Conservation (phyloP, 2,888 invertebrate species). For the Drosophila kokeensis region DNA sequence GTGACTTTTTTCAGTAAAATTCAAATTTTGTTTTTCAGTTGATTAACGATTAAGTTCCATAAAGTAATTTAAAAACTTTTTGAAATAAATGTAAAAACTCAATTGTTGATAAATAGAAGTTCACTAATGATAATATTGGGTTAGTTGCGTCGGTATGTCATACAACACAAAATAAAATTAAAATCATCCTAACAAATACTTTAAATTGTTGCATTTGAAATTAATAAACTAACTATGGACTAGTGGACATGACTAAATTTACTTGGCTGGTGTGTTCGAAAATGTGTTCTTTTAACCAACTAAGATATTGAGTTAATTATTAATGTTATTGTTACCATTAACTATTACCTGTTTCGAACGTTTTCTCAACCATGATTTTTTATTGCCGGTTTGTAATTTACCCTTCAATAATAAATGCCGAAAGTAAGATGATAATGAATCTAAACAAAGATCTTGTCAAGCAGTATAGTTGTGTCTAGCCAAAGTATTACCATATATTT, state of each 20-base stretch:
- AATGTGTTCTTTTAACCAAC: background rate
- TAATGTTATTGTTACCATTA: background rate
- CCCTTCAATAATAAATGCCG: background rate
- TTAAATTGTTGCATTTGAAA: background rate
- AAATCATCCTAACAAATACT: background rate
- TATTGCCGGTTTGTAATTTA: background rate
- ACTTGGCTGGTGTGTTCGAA: background rate
- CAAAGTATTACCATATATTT: background rate
- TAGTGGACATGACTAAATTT: background rate
- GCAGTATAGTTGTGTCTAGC: background rate
- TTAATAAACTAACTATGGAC: background rate
- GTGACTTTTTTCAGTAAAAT: background rate
- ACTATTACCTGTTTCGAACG: background rate
- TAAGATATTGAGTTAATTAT: background rate
- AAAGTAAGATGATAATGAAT: background rate
- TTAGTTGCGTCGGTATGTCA: background rate
- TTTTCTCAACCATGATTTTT: background rate
- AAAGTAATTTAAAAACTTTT: background rate
- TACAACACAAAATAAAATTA: background rate
- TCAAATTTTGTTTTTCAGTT: background rate
- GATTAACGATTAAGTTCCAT: background rate
- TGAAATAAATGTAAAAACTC: background rate
- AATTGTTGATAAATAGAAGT: background rate
- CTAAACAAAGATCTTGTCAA: background rate
- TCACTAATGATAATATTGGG: background rate